phyloP scores from a whole-genome alignment of 2,888 invertebrate species.

The Sarcophaga subvicina region DNA sequence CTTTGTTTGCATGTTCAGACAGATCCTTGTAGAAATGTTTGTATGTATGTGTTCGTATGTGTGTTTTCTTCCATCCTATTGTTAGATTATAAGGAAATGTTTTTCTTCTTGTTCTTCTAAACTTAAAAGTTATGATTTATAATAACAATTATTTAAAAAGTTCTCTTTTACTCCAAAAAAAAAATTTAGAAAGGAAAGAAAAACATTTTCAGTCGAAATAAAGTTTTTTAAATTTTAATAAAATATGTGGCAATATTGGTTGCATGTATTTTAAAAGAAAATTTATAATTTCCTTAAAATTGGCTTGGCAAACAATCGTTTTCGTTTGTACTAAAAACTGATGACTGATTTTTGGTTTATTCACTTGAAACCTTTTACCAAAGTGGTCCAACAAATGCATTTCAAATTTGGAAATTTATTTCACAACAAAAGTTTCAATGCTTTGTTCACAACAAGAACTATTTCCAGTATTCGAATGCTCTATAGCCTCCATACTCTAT shows the following conservation, averaged over 20 bases:
- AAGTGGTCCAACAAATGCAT: no score
- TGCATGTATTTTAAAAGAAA: constrained; percentile 31
- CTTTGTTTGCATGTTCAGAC: constrained; percentile 24
- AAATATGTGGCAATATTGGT: constrained; percentile 8
- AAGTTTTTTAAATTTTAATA: constrained; percentile 44
- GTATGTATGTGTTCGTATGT: neutral
- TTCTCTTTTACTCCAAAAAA: neutral
- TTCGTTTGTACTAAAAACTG: neutral
- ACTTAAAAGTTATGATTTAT: constrained; percentile 62
- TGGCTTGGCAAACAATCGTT: neutral
- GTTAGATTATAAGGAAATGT: constrained; percentile 37
- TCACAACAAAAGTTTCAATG: no score
- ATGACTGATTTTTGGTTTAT: no score
- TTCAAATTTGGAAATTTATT: no score
- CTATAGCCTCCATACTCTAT: no score
- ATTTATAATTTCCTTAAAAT: constrained; percentile 43
- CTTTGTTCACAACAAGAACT: no score
- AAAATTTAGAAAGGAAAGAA: neutral
- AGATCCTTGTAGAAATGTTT: constrained; percentile 7
- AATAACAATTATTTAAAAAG: constrained; percentile 66
- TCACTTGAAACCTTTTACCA: no score
- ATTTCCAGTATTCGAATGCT: no score
- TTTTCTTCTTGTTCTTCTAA: constrained; percentile 30
- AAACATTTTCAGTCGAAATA: constrained; percentile 8
- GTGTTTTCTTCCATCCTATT: neutral